Percentiles rank a stretch among this genome's conserved stretches.
Conservation (phyloP, 2,113 vertebrate genomes). For the Saimiri boliviensis region DNA sequence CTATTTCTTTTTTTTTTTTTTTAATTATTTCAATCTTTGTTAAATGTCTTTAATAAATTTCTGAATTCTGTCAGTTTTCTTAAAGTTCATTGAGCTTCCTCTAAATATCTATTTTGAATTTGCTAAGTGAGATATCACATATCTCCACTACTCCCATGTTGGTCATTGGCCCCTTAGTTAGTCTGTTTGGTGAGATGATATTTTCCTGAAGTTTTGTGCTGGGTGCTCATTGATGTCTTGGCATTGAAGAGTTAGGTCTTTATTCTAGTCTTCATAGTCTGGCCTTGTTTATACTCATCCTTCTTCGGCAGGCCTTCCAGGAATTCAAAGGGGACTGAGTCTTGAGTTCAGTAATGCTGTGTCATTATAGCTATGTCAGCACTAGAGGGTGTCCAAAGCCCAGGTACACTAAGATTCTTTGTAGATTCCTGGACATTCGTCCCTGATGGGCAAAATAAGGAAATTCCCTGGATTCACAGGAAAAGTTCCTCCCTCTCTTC, state of each 20-base stretch:
- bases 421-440: neutral
- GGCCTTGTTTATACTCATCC: neutral
- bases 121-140: neutral
- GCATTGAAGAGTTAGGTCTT: neutral
- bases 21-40: neutral
- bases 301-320: neutral
- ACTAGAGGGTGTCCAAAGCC: neutral
- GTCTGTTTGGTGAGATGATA: neutral
- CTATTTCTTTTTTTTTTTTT: neutral
- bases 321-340: neutral
- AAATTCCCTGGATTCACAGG: neutral
- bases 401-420: neutral
- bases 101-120: neutral
- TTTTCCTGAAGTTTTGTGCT: neutral
- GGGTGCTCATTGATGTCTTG: neutral
- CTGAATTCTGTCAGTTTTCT: neutral
- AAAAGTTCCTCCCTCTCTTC: neutral
- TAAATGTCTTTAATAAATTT: neutral
- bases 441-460: neutral
- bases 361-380: neutral
- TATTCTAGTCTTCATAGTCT: neutral
- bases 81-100: neutral
- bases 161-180: neutral
- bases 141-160: neutral
- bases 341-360: neutral